Conservation (phyloP, 2,113 vertebrate species). For the Engystomops pustulosus region DNA sequence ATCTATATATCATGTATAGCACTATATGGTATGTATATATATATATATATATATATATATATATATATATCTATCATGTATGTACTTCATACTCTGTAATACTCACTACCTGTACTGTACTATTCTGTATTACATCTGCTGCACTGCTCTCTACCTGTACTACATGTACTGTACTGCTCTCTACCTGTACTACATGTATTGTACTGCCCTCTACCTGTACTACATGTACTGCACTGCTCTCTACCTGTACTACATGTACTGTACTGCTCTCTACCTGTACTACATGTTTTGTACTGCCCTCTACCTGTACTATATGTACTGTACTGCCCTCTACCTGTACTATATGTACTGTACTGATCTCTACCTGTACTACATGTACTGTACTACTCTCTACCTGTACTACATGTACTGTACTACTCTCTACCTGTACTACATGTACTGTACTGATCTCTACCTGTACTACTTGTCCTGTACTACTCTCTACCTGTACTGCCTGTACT, state of each 20-base stretch:
- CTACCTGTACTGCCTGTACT: no score
- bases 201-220: background rate
- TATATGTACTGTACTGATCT: background rate
- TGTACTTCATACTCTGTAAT: no score
- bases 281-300: background rate
- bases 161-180: conserved; percentile 1
- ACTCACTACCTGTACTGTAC: no score
- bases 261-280: background rate
- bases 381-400: background rate
- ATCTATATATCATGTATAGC: no score
- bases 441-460: no score
- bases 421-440: no score
- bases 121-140: no score
- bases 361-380: background rate
- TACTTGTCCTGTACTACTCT: no score
- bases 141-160: background rate
- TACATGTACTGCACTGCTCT: background rate
- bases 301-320: background rate
- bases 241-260: background rate
- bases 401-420: background rate
- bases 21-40: no score
- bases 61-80: no score
- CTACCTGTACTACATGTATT: background rate
- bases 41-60: no score
- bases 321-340: no score